Base-by-base conservation (phyloP, 1,140 invertebrate genomes). In the Drosophila paulistorum region DNA sequence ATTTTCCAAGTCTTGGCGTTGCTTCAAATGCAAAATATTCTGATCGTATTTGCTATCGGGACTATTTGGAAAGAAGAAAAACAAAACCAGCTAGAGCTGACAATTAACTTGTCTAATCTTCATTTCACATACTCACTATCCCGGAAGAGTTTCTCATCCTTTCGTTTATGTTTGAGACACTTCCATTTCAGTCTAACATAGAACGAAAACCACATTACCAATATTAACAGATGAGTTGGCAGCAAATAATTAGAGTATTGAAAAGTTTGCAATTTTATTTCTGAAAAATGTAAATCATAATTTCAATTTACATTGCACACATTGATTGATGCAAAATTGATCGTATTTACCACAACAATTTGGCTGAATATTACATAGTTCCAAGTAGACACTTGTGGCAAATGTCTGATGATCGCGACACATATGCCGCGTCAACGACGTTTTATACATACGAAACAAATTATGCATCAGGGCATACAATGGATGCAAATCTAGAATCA, bases 261-360 rank as follows among this genome's bases (percentile, higher is more conserved):
- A 9, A 59, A 59, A 2, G 10, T 7, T 26, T 2, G 3, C 0
- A 6, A 7, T 5, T 10, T 10, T 6, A 11, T 1, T 6, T 41
- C 71, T 65, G n/a, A 58, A 35, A 17, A 3, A 37, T 37, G 9
- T 9, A 30, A 33, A 57, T 30, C 2, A 6, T 0, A 30, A 26
- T 33, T 10, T 17, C 4, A 11, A 7, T 17, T 33, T 14, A 30
- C 35, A 33, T 37, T 6, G 9, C 35, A 37, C n/a, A 35, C 26
- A 35, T 14, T 35, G 23, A 4, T 4, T 26, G 3, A n/a, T 13
- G 9, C 6, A 3, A 23, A 33, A 6, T 11, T 37, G 10, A 30
- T 30, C 6, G 30, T 30, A 66, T 62, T 72, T 33, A 85, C 81
- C 30, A 42, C 81, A 85, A 42, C 81, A 85, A 14, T 85, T 81